Evolutionary conservation across 2,113 vertebrate genomes (phyloP), one percentile per base, ranked within the genome.

Genomic region (Neotoma lepida): DNA sequence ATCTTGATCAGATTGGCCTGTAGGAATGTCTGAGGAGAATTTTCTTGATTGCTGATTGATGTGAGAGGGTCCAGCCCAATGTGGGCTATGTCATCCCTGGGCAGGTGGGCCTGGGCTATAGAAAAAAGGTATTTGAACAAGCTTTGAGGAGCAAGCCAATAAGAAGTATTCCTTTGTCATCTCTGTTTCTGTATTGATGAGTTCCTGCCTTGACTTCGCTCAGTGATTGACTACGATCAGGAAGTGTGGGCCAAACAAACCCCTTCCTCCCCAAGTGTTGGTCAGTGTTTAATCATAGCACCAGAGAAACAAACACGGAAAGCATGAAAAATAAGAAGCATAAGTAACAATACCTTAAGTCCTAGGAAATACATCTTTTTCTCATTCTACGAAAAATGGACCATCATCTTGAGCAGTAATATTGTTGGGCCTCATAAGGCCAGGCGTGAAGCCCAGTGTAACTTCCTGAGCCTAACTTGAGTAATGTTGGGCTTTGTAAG

Each of bases 331-430:
- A 26, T 18, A 80, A 93, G 35, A 61, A 89, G 84, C 44, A 24
- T 49, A 91, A 91, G 22, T 63, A 78, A 76, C n/a, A 30, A 76
- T 30, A 77, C 28, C 56, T 94, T 93, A 51, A 94, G 49, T 78
- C 26, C 56, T 88, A 78, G 66, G 56, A 95, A 95, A 88, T 9
- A 44, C 41, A 64, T 24, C 10, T 76, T 95, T 95, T 81, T 92
- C 39, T 78, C 54, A 89, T 88, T 91, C 51, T 88, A 89, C 46
- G 89, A 81, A 92, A 81, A 89, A 77, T 4, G 18, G 44, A 12
- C 51, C 41, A 61, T 63, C 13, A n/a, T 61, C 33, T 82, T 22
- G 20, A 58, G 49, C 10, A 74, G n/a, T 33, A 91, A 77, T 77
- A 26, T 41, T n/a, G n/a, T n/a, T n/a, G n/a, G n/a, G n/a, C n/a